Evolutionary conservation across 1,140 invertebrate genomes (phyloP).

Genomic region (Calliopsis andreniformis): DNA sequence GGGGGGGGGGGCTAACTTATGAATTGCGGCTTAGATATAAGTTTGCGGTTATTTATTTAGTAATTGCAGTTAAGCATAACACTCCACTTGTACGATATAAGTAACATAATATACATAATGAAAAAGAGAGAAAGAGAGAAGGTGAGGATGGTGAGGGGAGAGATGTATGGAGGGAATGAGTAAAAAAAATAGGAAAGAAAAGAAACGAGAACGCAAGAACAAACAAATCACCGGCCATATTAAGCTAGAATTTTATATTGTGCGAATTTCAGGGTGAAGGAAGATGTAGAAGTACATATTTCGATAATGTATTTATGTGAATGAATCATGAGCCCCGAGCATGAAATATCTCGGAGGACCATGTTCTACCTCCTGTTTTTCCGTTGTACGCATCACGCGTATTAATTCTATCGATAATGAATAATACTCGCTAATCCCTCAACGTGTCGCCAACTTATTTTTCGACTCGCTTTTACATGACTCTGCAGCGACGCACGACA

Average conservation of each 20-base stretch:
- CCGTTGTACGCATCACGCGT: conserved; percentile 4
- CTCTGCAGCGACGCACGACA: conserved; percentile 12
- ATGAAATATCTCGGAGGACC: conserved; percentile 26
- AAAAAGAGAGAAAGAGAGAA: not conserved
- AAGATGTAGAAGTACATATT: conserved; percentile 28
- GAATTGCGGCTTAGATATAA: conserved; percentile 70
- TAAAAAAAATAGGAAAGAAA: not conserved
- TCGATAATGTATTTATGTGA: conserved; percentile 41
- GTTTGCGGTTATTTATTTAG: conserved; percentile 73
- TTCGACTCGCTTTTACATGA: conserved; percentile 61
- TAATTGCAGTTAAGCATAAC: conserved; percentile 72
- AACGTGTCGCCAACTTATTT: conserved; percentile 60
- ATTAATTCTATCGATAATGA: conserved; percentile 21
- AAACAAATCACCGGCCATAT: conserved; percentile 78
- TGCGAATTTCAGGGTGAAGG: conserved; percentile 57
- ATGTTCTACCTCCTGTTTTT: conserved; percentile 39
- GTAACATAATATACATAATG: conserved; percentile 24
- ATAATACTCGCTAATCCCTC: conserved; percentile 55
- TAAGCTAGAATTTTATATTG: conserved; percentile 78
- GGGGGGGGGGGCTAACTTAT: no score
- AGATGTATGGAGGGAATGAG: not conserved
- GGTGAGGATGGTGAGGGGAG: no score
- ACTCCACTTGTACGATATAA: conserved; percentile 61
- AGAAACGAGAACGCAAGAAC: conserved; percentile 55
- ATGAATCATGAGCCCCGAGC: conserved; percentile 33